Conservation (phyloP, 2,113 vertebrate genomes). For the Dicentrarchus labrax region DNA sequence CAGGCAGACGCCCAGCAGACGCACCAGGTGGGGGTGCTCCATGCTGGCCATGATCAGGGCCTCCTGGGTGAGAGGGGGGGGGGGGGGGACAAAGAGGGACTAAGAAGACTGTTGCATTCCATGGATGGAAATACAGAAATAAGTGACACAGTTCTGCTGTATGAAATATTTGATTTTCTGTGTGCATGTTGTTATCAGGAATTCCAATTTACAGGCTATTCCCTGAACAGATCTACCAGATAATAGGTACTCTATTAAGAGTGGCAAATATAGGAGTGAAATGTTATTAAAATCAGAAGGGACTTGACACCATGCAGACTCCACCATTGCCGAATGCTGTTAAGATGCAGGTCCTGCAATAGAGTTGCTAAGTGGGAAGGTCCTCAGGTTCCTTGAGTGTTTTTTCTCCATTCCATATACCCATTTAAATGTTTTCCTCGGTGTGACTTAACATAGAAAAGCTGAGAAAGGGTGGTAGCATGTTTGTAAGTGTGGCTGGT, state of each 20-base stretch:
- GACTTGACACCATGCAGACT: background rate
- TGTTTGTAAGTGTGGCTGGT: too few species aligned
- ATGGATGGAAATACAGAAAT: background rate
- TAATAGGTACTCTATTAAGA: background rate
- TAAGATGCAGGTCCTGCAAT: background rate
- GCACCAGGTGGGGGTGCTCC: conserved; percentile 97
- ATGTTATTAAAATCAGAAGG: background rate
- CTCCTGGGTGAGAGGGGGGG: conserved; percentile 86
- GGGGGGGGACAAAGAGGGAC: conserved; percentile 45
- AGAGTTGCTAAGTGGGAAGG: too few species aligned
- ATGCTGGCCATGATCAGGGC: conserved; percentile 99
- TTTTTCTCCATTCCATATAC: background rate
- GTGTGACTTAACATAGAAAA: too few species aligned
- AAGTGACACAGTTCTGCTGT: background rate
- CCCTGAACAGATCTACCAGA: background rate
- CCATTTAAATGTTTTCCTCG: too few species aligned
- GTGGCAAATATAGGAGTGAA: background rate
- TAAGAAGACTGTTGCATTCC: conserved; percentile 45
- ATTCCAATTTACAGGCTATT: too few species aligned
- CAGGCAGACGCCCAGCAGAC: conserved; percentile 94
- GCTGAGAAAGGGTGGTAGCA: too few species aligned
- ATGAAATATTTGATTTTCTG: too few species aligned
- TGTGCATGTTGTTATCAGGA: too few species aligned
- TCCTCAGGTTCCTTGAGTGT: background rate
- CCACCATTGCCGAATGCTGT: background rate